These are phyloP conservation scores for Monoplex corrugatus DNA, from an alignment of 2,888 invertebrate species.

Conservation along the genomic window DNA sequence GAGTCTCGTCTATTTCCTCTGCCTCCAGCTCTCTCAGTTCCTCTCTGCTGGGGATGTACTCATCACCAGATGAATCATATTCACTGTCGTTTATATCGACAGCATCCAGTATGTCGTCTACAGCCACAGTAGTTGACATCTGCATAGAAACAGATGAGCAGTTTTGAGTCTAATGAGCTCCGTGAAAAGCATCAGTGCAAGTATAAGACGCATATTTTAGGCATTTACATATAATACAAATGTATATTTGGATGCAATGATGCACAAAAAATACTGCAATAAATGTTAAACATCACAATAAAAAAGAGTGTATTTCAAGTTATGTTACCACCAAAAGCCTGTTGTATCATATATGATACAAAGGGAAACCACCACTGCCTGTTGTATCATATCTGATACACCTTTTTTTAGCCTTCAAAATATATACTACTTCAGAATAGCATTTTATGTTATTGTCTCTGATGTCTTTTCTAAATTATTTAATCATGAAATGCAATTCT, in stretches of 20 bases:
- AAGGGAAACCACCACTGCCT: neutral
- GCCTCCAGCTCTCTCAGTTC: conserved; percentile 10
- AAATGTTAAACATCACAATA: neutral
- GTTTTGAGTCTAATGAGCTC: neutral
- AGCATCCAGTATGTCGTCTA: neutral
- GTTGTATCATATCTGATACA: neutral
- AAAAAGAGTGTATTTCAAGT: neutral
- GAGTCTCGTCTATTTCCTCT: neutral
- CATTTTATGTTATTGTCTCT: neutral
- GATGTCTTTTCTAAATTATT: neutral
- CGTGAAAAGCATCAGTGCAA: neutral
- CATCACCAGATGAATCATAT: neutral
- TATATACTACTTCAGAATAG: neutral
- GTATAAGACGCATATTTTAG: too few relatives aligned
- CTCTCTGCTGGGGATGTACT: conserved; percentile 14
- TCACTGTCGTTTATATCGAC: neutral
- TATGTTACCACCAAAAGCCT: neutral
- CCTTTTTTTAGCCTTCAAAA: neutral
- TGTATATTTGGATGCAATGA: neutral
- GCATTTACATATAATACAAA: neutral
- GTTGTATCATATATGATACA: neutral
- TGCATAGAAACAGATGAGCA: neutral
- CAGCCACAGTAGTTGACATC: neutral
- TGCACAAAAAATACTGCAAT: neutral
- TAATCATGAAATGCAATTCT: neutral